Evolutionary conservation across 2,888 invertebrate species (phyloP).

Genomic region (Caenorhabditis doughertyi): DNA sequence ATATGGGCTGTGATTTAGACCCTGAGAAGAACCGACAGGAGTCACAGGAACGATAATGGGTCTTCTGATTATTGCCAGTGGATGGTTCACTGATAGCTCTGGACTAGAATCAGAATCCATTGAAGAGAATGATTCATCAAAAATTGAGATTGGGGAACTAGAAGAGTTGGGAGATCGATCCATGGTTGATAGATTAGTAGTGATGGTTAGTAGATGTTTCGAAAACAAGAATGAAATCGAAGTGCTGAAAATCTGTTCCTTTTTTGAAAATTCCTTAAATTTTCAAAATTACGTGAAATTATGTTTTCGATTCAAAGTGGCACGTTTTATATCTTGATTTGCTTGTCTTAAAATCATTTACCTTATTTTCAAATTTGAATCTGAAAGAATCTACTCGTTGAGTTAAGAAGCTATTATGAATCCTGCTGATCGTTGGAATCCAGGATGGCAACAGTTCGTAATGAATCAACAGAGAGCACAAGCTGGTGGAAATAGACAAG

Average conservation of each 20-base stretch:
- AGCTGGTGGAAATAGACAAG: constrained; percentile 56
- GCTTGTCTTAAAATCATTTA: neutral
- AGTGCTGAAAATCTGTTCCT: no score
- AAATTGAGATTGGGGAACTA: constrained; percentile 2
- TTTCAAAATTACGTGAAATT: neutral
- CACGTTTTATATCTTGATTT: neutral
- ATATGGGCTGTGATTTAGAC: constrained; percentile 6
- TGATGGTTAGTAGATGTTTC: neutral
- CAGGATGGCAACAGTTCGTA: constrained; percentile 38
- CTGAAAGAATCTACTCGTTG: constrained; percentile 7
- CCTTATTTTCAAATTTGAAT: neutral
- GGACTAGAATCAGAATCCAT: neutral
- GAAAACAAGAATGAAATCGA: neutral
- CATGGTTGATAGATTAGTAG: neutral
- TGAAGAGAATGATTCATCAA: constrained; percentile 12
- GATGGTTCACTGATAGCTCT: neutral
- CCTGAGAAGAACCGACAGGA: neutral
- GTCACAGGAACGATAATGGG: constrained; percentile 11
- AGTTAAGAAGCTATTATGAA: constrained; percentile 18
- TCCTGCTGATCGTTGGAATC: constrained; percentile 38
- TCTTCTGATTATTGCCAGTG: constrained; percentile 22
- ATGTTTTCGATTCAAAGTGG: neutral
- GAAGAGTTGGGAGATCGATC: neutral
- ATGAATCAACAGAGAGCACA: constrained; percentile 45
- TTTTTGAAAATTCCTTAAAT: neutral